A percentile compares a stretch with the other conserved stretches of the same genome.
Conservation (phyloP, 2,797 vertebrate genomes). For the Chrysocyon brachyurus region DNA sequence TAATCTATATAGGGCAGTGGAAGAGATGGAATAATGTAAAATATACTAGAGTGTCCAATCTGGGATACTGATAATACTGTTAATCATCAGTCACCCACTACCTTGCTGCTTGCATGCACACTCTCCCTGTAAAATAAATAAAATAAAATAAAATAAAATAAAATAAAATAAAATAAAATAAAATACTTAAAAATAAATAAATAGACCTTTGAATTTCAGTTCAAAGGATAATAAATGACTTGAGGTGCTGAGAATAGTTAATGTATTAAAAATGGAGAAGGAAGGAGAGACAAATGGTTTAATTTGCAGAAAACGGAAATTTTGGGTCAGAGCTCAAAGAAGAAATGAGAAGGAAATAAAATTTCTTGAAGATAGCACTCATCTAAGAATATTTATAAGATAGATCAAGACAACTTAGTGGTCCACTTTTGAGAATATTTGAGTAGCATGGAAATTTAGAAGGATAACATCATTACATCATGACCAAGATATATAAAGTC, state of each 20-base stretch:
- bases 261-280: neutral
- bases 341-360: neutral
- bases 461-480: neutral
- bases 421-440: neutral
- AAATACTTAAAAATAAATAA: neutral
- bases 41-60: neutral
- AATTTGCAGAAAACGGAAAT: neutral
- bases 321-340: neutral
- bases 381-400: neutral
- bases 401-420: neutral
- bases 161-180: neutral
- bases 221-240: neutral
- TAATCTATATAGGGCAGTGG: fast-evolving
- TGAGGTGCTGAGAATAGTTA: neutral
- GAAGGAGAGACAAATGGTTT: neutral
- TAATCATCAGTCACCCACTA: neutral
- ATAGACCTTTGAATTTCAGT: neutral
- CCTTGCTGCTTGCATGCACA: no score
- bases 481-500: neutral
- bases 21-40: neutral
- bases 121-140: neutral
- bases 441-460: neutral
- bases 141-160: neutral
- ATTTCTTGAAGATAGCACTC: neutral
- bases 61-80: neutral